Evolutionary conservation across 2,888 invertebrate species (phyloP), one percentile per base, ranked within the genome.

Genomic region (Camptogramma bilineatum): DNA sequence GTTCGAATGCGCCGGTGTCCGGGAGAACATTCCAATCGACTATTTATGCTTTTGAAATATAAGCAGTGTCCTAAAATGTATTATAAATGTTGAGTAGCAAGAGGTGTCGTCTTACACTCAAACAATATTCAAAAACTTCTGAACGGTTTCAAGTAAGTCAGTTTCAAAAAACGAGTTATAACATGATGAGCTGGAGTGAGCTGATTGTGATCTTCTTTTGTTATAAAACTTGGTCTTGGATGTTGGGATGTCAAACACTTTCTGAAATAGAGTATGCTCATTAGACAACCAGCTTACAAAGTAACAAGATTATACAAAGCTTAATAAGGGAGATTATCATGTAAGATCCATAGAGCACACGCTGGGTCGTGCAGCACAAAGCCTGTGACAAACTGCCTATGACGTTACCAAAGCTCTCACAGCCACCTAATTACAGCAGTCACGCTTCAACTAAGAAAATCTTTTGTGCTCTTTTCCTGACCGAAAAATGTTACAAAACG

Each of bases 391-490:
- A 68, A 71, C 70, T 76, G 73, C 71, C 72, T 72, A 69, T 75
- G 79, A 73, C 79, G 81, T 84, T 57, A 34, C 62, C 39, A 57
- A 62, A 57, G 51, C 42, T 24, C 57, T 62, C 56, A 62, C 83
- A 83, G 86, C 82, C 89, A 88, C 85, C 88, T 91, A 91, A 91
- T 91, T 91, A 91, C 89, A 83, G 82, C 86, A 86, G 91, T 92
- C 92, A 92, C 90, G 92, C 90, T 89, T 87, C 86, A 81, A 84
- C 90, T 88, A 88, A 90, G 90, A 89, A 90, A 90, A 86, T 85
- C 89, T 90, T 90, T 91, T 90, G 90, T 91, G 86, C 86, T 85
- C 86, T 89, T 89, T 89, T 87, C 88, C 87, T 86, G 84, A 84
- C 84, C 86, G 84, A 90, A 87, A 88, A 90, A 88, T 87, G 85